Percentiles rank a stretch among this genome's conserved stretches.
These are phyloP conservation scores for Tubiluchus corallicola DNA, from an alignment of 2,888 invertebrate genomes.

Conservation along the genomic window DNA sequence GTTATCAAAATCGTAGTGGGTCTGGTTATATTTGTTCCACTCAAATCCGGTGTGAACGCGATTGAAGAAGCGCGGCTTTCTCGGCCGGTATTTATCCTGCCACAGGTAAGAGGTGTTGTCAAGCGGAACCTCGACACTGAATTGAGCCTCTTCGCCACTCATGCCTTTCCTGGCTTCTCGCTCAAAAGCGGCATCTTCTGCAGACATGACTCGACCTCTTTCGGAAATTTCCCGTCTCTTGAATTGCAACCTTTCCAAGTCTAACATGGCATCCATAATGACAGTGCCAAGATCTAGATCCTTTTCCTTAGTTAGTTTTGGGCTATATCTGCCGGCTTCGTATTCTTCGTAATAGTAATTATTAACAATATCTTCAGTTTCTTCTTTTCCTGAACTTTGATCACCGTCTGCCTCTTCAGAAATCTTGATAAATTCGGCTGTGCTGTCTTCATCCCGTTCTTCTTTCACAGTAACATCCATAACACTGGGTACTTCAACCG, in stretches of 20 bases:
- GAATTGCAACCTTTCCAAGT: too few species aligned
- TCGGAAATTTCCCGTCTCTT: too few species aligned
- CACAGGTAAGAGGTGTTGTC: conserved; percentile 74
- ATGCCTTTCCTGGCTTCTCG: conserved; percentile 64
- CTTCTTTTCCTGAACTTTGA: too few species aligned
- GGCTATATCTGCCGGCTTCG: conserved; percentile 64
- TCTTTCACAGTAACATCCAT: too few species aligned
- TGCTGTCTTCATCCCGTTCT: too few species aligned
- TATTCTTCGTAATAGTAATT: conserved; percentile 55
- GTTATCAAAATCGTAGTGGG: conserved; percentile 99
- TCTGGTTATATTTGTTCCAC: conserved; percentile 99
- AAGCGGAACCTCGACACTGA: conserved; percentile 65
- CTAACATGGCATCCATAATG: too few species aligned
- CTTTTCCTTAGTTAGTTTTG: conserved; percentile 41
- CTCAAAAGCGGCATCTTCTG: conserved; percentile 48
- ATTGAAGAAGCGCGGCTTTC: conserved; percentile 96
- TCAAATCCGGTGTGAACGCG: conserved; percentile 60
- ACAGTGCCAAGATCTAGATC: too few species aligned
- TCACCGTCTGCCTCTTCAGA: too few species aligned
- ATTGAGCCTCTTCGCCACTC: conserved; percentile 67
- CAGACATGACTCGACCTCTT: conserved; percentile 28
- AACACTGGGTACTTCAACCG: too few species aligned
- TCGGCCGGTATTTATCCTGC: conserved; percentile 93
- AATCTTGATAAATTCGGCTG: too few species aligned
- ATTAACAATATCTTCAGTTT: too few species aligned